phyloP scores from a whole-genome alignment of 2,888 invertebrate genomes.

The Phoronis australis region DNA sequence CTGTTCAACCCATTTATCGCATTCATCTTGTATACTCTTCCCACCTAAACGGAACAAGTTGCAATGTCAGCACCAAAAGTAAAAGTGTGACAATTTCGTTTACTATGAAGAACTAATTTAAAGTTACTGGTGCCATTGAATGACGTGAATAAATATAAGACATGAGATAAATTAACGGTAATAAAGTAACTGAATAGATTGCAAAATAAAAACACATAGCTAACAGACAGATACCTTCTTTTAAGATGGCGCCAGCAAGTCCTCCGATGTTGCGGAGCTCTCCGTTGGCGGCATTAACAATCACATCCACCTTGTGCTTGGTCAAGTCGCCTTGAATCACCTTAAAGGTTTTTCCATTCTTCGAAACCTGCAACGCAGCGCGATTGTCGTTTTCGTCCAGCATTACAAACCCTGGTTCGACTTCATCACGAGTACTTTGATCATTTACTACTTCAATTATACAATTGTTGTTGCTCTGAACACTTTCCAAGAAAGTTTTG shows the following conservation, averaged over 20 bases:
- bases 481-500: not conserved
- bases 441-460: not conserved
- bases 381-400: no score
- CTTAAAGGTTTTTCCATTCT: slow-evolving; percentile 11
- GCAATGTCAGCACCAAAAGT: no score
- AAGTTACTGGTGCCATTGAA: no score
- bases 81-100: no score
- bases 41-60: slow-evolving; percentile 18
- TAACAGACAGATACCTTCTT: slow-evolving; percentile 21
- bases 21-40: slow-evolving; percentile 20
- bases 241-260: slow-evolving; percentile 23
- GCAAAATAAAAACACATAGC: no score
- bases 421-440: not conserved
- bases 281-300: slow-evolving; percentile 32
- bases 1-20: slow-evolving; percentile 13
- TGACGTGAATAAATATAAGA: no score
- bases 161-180: no score
- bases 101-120: not conserved
- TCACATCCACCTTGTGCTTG: slow-evolving; percentile 20
- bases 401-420: not conserved
- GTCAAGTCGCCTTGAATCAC: slow-evolving; percentile 24
- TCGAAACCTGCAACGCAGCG: slow-evolving; percentile 8
- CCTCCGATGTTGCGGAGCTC: slow-evolving; percentile 28
- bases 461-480: not conserved
- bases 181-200: no score